Percentiles rank a stretch among this genome's conserved stretches.
These are phyloP conservation scores for Steinernema feltiae DNA, from an alignment of 1,140 invertebrate genomes.

Conservation along the genomic window DNA sequence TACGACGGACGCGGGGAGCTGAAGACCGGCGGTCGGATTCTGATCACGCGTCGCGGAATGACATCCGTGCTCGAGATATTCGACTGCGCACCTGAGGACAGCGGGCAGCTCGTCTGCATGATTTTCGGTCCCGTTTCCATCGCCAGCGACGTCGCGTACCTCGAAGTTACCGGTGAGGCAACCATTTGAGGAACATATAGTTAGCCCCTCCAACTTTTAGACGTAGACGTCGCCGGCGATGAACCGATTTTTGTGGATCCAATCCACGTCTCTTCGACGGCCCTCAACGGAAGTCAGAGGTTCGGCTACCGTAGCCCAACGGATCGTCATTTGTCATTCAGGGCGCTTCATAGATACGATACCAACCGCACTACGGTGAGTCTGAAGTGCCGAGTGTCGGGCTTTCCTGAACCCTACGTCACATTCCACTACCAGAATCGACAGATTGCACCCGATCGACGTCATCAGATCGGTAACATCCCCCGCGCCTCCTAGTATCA, in stretches of 20 bases:
- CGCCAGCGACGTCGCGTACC: background rate
- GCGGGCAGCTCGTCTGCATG: slow-evolving; percentile 3
- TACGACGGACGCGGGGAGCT: background rate
- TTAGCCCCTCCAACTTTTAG: background rate
- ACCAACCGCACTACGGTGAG: background rate
- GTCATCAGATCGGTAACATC: background rate
- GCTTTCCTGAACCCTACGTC: background rate
- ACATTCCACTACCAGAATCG: background rate
- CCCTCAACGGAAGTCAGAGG: background rate
- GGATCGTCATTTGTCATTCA: no score
- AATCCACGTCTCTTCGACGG: background rate
- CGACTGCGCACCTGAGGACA: slow-evolving; percentile 5
- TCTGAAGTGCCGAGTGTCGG: background rate
- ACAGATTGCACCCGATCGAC: background rate
- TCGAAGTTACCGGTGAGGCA: background rate
- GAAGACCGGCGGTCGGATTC: background rate
- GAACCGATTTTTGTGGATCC: background rate
- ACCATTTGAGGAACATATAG: background rate
- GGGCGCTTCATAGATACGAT: no score
- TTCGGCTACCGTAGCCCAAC: no score
- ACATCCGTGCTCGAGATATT: background rate
- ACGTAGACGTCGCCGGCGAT: background rate
- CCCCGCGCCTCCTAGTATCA: background rate
- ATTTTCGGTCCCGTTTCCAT: background rate
- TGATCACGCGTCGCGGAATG: background rate